phyloP scores from a whole-genome alignment of 2,888 invertebrate genomes.

The Ennomos fuscantarius region DNA sequence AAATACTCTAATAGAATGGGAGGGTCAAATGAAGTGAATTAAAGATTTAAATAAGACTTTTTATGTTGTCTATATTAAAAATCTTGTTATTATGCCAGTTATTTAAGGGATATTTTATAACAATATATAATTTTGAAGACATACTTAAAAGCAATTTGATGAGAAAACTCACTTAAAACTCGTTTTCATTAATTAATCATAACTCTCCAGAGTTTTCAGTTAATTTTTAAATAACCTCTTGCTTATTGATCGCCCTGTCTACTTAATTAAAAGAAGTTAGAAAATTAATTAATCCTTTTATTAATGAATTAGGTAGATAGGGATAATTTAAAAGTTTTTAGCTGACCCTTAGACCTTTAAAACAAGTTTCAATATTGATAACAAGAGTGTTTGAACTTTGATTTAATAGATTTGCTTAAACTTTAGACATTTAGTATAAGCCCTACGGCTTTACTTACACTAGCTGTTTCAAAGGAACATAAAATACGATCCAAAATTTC shows the following conservation, averaged over 20 bases:
- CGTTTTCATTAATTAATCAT: conserved; percentile 11
- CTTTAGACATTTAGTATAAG: too few relatives aligned
- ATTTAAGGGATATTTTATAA: too few relatives aligned
- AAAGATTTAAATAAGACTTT: too few relatives aligned
- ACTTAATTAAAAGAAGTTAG: conserved; percentile 63
- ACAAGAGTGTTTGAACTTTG: conserved; percentile 31
- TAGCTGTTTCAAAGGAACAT: conserved; percentile 1
- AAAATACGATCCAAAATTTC: neutral
- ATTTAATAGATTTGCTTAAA: conserved; percentile 32
- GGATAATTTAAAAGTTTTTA: conserved; percentile 61
- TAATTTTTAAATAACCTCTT: conserved; percentile 15
- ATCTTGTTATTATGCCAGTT: too few relatives aligned
- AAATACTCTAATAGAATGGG: too few relatives aligned
- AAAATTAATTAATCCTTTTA: conserved; percentile 71
- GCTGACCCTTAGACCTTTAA: conserved; percentile 55
- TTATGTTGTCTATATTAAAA: too few relatives aligned
- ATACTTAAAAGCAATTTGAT: too few relatives aligned
- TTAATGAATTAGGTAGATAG: conserved; percentile 62
- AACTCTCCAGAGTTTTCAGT: conserved; percentile 6
- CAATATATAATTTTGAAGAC: too few relatives aligned
- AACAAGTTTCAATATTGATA: conserved; percentile 35
- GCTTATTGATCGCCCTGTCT: conserved; percentile 54
- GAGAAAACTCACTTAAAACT: neutral
- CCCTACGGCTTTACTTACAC: too few relatives aligned
- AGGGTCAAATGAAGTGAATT: too few relatives aligned